A percentile compares a stretch with the other conserved stretches of the same genome.
phyloP scores from a whole-genome alignment of 2,797 vertebrate genomes.

The Characodon lateralis region DNA sequence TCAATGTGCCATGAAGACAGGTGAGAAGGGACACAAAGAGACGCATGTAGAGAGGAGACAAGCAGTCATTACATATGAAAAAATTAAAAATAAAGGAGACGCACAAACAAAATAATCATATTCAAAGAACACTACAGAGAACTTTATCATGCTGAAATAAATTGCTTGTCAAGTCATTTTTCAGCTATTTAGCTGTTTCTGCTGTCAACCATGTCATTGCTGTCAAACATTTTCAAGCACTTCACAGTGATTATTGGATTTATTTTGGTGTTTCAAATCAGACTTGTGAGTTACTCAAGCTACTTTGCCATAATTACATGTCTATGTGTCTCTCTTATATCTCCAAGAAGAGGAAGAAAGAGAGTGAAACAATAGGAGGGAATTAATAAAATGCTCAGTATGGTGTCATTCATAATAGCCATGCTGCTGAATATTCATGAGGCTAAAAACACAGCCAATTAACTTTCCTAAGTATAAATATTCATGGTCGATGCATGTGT shows the following conservation, averaged over 20 bases:
- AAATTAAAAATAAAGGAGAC: not conserved
- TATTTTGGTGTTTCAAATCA: constrained; percentile 35
- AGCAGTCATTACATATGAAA: constrained; percentile 13
- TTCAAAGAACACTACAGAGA: constrained; percentile 18
- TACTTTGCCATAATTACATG: constrained; percentile 60
- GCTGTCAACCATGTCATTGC: constrained; percentile 22
- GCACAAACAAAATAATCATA: constrained; percentile 11
- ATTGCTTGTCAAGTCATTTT: constrained; percentile 17
- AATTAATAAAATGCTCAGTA: constrained; percentile 66
- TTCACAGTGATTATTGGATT: constrained; percentile 44
- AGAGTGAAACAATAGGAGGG: constrained; percentile 32
- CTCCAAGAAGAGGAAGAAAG: constrained; percentile 22
- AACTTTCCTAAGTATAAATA: constrained; percentile 83
- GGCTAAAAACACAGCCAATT: constrained; percentile 81
- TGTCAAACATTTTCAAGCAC: constrained; percentile 22
- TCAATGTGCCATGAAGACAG: constrained; percentile 74
- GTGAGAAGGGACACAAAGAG: constrained; percentile 50
- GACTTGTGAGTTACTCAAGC: constrained; percentile 31
- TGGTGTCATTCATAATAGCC: constrained; percentile 69
- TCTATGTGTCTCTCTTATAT: constrained; percentile 20
- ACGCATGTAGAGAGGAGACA: constrained; percentile 14
- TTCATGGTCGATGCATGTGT: constrained; percentile 73
- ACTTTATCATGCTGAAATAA: constrained; percentile 24
- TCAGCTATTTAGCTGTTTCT: constrained; percentile 28
- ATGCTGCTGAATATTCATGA: constrained; percentile 81